phyloP scores from a whole-genome alignment of 2,113 vertebrate species.

The Callospermophilus lateralis region DNA sequence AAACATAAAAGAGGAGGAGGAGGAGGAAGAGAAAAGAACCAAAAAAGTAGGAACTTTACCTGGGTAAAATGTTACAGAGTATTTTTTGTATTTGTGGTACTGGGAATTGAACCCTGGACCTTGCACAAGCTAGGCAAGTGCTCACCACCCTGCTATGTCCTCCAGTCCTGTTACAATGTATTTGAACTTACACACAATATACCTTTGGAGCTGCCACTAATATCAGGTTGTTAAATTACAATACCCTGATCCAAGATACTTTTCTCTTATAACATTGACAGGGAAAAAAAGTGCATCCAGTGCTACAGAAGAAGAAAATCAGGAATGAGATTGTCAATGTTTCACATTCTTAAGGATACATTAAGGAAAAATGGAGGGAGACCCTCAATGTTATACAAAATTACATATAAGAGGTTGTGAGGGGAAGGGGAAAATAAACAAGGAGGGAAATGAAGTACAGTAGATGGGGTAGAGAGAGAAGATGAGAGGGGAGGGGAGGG shows the following conservation, averaged over 20 bases:
- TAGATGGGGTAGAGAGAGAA: too few relatives aligned
- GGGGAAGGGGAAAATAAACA: too few relatives aligned
- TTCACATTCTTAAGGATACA: slow-evolving; percentile 70
- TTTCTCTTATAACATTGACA: slow-evolving; percentile 35
- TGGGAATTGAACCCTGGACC: background rate
- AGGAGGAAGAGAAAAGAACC: background rate
- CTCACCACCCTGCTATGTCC: too few relatives aligned
- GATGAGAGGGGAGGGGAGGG: too few relatives aligned
- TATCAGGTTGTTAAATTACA: slow-evolving; percentile 24
- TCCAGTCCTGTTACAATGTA: background rate
- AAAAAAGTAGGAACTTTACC: background rate
- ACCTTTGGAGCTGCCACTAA: slow-evolving; percentile 47
- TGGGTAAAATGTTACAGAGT: background rate
- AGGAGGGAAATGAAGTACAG: too few relatives aligned
- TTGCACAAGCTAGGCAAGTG: too few relatives aligned
- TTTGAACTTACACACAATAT: slow-evolving; percentile 29
- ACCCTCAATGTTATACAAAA: too few relatives aligned
- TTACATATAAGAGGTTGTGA: too few relatives aligned
- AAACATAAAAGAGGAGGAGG: background rate
- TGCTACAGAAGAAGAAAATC: slow-evolving; percentile 60
- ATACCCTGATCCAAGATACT: slow-evolving; percentile 1
- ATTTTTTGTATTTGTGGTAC: background rate
- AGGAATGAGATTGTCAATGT: slow-evolving; percentile 60
- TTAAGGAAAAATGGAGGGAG: slow-evolving; percentile 62
- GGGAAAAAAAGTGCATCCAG: slow-evolving; percentile 46